phyloP scores from a whole-genome alignment of 2,797 vertebrate genomes.

The Enteromius afrohamiltoni region DNA sequence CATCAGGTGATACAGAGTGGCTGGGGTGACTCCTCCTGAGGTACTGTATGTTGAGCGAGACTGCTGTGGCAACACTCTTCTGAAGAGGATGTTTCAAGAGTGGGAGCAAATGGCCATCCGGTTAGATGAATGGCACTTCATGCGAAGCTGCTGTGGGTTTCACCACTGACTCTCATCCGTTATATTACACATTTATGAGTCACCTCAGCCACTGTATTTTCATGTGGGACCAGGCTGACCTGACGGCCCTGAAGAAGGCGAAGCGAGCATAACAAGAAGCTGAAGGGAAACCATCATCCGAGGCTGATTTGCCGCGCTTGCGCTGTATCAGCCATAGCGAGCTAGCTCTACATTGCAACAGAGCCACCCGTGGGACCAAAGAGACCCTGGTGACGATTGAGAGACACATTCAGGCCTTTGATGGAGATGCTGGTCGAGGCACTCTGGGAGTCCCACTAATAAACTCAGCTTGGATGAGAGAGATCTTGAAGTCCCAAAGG shows the following conservation, averaged over 20 bases:
- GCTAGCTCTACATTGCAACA: too few species aligned
- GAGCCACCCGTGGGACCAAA: too few species aligned
- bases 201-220: slow-evolving; percentile 44
- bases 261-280: too few species aligned
- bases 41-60: slow-evolving; percentile 9
- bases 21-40: slow-evolving; percentile 14
- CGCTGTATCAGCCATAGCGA: too few species aligned
- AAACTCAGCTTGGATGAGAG: background rate
- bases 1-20: background rate
- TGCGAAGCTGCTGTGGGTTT: slow-evolving; percentile 31
- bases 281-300: too few species aligned
- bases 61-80: slow-evolving; percentile 26
- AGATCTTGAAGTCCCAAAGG: slow-evolving; percentile 25
- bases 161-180: slow-evolving; percentile 22
- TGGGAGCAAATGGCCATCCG: slow-evolving; percentile 20
- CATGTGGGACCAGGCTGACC: background rate
- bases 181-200: slow-evolving; percentile 39
- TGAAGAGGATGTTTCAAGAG: slow-evolving; percentile 20
- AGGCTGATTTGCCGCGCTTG: too few species aligned
- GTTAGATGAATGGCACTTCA: slow-evolving; percentile 48
- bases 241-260: too few species aligned
- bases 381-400: too few species aligned
- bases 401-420: too few species aligned
- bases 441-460: too few species aligned
- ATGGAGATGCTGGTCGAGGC: too few species aligned